phyloP scores from a whole-genome alignment of 2,797 vertebrate species.

The Coluber constrictor region DNA sequence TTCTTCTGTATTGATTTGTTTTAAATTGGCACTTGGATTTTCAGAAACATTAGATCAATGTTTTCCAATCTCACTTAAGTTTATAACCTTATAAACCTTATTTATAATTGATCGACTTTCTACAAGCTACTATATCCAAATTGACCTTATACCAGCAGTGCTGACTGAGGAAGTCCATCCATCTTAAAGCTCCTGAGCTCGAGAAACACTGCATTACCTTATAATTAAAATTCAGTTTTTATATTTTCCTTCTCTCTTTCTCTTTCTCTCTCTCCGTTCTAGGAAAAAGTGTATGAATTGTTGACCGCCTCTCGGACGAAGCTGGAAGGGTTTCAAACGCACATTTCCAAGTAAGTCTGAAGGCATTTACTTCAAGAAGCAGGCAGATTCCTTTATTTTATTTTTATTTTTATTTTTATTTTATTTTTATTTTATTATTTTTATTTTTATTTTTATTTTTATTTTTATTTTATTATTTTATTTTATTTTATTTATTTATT shows the following conservation, averaged over 20 bases:
- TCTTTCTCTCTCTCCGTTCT: neutral
- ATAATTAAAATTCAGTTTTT: neutral
- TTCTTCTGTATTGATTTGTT: too few relatives aligned
- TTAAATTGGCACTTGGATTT: too few relatives aligned
- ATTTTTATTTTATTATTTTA: too few relatives aligned
- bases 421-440: too few relatives aligned
- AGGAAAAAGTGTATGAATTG: constrained; percentile 92
- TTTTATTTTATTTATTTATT: too few relatives aligned
- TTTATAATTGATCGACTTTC: too few relatives aligned
- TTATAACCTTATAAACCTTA: too few relatives aligned
- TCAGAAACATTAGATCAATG: neutral
- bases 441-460: too few relatives aligned
- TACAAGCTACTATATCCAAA: too few relatives aligned
- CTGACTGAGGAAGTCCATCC: neutral
- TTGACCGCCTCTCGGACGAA: constrained; percentile 85
- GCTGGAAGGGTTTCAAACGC: constrained; percentile 85
- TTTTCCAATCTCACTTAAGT: too few relatives aligned
- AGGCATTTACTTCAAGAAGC: too few relatives aligned
- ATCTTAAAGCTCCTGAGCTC: neutral
- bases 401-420: too few relatives aligned
- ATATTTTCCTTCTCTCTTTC: neutral
- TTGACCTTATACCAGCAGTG: neutral
- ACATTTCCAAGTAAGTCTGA: constrained; percentile 83
- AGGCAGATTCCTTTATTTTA: neutral
- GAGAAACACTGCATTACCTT: neutral